Evolutionary conservation across 2,888 invertebrate genomes (phyloP).

Genomic region (Nephrotoma guestfalica): DNA sequence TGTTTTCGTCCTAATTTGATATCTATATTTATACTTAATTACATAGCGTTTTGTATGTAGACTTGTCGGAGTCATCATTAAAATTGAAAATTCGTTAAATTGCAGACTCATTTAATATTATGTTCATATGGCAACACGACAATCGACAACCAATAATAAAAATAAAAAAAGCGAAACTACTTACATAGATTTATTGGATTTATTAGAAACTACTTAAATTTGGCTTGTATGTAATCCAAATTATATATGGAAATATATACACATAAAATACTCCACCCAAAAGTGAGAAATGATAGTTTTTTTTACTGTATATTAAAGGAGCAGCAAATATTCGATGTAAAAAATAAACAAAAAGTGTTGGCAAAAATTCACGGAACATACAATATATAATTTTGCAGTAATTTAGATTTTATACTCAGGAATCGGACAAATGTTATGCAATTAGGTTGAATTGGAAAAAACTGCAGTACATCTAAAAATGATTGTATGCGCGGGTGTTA

Average conservation of each 20-base stretch:
- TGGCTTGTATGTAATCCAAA: neutral
- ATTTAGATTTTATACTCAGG: neutral
- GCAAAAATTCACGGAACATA: neutral
- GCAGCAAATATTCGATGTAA: neutral
- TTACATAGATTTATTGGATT: neutral
- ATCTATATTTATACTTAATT: neutral
- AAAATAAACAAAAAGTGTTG: neutral
- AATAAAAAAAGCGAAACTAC: neutral
- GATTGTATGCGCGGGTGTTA: neutral
- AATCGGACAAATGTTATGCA: neutral
- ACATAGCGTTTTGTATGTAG: neutral
- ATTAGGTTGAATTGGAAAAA: neutral
- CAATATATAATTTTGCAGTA: neutral
- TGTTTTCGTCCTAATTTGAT: no score
- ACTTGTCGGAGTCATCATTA: neutral
- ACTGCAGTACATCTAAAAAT: neutral
- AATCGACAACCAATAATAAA: neutral
- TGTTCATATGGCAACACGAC: neutral
- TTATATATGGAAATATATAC: neutral
- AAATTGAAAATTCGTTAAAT: neutral
- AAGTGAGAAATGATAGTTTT: neutral
- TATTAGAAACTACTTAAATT: neutral
- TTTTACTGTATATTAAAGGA: neutral
- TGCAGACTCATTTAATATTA: neutral
- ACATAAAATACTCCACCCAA: neutral